Base-by-base conservation (phyloP, 2,888 invertebrate genomes). In the Oscheius sp. region DNA sequence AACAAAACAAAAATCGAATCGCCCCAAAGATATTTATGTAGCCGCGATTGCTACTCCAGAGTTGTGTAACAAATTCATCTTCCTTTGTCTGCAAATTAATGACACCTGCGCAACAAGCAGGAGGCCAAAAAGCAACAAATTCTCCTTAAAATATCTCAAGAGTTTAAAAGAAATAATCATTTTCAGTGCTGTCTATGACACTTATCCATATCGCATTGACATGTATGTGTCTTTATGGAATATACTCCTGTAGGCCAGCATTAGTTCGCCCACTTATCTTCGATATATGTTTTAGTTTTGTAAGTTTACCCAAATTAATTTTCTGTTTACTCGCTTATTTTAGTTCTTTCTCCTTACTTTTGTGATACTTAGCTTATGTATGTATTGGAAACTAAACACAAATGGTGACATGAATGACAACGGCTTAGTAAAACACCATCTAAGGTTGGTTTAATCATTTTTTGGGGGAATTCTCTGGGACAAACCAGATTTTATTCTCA, bases 261-360 rank as follows among this genome's bases (percentile, higher is more conserved):
- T 79, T 79, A 69, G 76, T 82, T 72, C 75, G 79, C n/a, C 80
- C 82, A 12, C 53, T 82, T 66, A 76, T 82, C 9, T 68, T 77
- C 41, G 80, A 82, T 49, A 80, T 80, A 16, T 72, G 77, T 23
- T 72, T 76, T 18, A 80, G 80, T 58, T 70, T 78, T 21, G 80
- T 80, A 46, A 72, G 78, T 64, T 52, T 58, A 5, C 29, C n/a
- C n/a, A n/a, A n/a, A n/a, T n/a, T n/a, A n/a, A n/a, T n/a, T n/a
- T n/a, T n/a, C n/a, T n/a, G n/a, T 45, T 45, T 45, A 12, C 45
- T 13, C 12, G 21, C 2, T 7, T 1, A 16, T 74, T 80, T 69
- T 76, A 80, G 80, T 59, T 74, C 18, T 75, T 78, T 59, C 70
- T 80, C 7, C 61, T 77, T 35, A 18, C 72, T 9, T 80, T 80